Percentiles rank a stretch among this genome's conserved stretches.
Evolutionary conservation across 2,113 vertebrate genomes (phyloP).

Genomic region (Madoqua kirkii): DNA sequence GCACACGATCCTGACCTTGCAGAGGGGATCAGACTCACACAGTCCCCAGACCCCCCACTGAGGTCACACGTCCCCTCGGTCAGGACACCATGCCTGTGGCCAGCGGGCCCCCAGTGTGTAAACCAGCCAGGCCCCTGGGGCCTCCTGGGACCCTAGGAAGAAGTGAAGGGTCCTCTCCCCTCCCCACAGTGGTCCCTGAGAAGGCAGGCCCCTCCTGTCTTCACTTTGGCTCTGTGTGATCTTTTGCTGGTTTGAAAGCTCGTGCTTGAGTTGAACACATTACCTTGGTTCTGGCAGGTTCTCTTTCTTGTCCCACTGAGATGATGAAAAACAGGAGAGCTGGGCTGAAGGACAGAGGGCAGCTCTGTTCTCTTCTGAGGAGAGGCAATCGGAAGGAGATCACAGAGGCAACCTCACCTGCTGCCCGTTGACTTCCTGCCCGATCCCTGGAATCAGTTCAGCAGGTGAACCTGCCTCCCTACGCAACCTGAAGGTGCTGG

Average conservation of each 20-base stretch:
- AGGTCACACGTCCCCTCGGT: rapidly evolving
- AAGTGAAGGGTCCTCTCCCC: neutral
- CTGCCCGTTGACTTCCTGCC: neutral
- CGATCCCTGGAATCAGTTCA: neutral
- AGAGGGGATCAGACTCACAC: neutral
- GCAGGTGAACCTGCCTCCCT: neutral
- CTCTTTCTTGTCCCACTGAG: neutral
- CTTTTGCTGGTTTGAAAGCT: neutral
- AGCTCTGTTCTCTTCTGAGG: neutral
- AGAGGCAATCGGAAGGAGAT: rapidly evolving
- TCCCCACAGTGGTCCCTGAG: neutral
- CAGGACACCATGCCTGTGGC: neutral
- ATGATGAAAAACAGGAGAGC: neutral
- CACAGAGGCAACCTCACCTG: neutral
- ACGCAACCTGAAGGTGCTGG: rapidly evolving
- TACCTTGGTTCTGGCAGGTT: neutral
- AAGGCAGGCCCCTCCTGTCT: neutral
- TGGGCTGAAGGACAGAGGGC: rapidly evolving
- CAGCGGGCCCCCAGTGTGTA: rapidly evolving
- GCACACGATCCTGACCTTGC: rapidly evolving
- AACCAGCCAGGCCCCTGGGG: neutral
- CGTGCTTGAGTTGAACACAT: neutral
- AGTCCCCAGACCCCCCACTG: neutral
- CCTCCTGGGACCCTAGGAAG: neutral
- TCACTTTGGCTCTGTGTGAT: neutral